Conservation (phyloP, 2,113 vertebrate species). For the Rissa tridactyla region DNA sequence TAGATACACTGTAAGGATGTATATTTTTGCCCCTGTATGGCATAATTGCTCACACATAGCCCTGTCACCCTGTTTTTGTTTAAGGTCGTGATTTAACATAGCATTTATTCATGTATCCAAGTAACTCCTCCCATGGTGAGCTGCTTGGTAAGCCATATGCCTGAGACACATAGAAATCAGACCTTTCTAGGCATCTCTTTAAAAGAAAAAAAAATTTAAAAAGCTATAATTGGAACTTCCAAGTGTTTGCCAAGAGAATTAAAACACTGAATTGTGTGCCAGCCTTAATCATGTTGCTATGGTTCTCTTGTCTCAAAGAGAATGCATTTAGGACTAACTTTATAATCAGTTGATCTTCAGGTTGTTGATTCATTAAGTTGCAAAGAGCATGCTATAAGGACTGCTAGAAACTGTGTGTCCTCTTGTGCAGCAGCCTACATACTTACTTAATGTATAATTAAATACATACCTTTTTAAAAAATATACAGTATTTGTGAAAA, state of each 20-base stretch:
- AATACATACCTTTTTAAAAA: not conserved
- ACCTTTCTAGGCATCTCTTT: slow-evolving; percentile 31
- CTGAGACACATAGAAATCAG: slow-evolving; percentile 11
- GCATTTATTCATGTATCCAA: slow-evolving; percentile 5
- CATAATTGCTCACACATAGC: not conserved
- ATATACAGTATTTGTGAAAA: not conserved
- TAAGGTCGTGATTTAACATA: not conserved
- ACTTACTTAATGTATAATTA: not conserved
- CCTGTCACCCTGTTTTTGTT: not conserved
- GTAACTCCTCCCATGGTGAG: slow-evolving; percentile 19
- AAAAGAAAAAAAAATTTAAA: not conserved
- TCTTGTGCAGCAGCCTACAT: not conserved
- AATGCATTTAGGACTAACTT: slow-evolving; percentile 26
- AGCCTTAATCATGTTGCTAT: slow-evolving; percentile 48
- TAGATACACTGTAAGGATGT: not conserved
- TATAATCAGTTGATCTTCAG: not conserved
- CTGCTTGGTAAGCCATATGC: slow-evolving; percentile 28
- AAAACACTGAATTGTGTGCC: slow-evolving; percentile 28
- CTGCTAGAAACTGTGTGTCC: not conserved
- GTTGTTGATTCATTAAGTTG: not conserved
- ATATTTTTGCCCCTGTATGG: not conserved
- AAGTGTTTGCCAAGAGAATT: slow-evolving; percentile 54
- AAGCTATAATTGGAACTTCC: slow-evolving; percentile 22
- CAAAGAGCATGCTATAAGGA: not conserved
- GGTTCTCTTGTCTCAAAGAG: slow-evolving; percentile 47